phyloP scores from a whole-genome alignment of 2,888 invertebrate species.

The Halictus ligatus region DNA sequence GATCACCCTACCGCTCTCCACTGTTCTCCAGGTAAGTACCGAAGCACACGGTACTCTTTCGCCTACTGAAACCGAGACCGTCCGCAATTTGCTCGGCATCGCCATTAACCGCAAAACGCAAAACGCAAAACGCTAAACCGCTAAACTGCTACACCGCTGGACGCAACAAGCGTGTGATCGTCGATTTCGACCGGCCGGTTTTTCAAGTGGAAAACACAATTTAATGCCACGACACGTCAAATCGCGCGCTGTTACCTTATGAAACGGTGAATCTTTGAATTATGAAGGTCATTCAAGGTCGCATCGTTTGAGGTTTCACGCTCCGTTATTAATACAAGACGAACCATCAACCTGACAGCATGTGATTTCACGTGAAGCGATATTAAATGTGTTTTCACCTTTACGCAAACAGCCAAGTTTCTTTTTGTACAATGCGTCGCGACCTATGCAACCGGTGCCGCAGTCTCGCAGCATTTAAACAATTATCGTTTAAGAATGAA shows the following conservation, averaged over 20 bases:
- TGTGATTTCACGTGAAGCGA: neutral
- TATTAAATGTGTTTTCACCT: neutral
- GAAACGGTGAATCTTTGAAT: no score
- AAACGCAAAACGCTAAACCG: neutral
- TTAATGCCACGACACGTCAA: neutral
- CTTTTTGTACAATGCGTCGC: neutral
- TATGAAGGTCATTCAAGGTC: no score
- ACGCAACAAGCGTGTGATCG: neutral
- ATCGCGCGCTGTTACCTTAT: neutral
- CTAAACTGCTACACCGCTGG: neutral
- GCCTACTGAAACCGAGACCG: slow-evolving; percentile 17
- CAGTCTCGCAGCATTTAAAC: neutral
- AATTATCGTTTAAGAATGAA: no score
- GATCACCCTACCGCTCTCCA: slow-evolving; percentile 75
- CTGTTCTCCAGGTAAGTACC: slow-evolving; percentile 79
- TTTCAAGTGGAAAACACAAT: neutral
- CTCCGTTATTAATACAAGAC: neutral
- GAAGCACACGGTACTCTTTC: slow-evolving; percentile 7
- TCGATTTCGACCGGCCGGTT: neutral
- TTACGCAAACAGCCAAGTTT: neutral
- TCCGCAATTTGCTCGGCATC: slow-evolving; percentile 4
- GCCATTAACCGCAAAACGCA: neutral
- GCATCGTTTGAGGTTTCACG: no score
- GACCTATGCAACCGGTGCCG: neutral
- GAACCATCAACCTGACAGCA: neutral